Evolutionary conservation across 2,888 invertebrate genomes (phyloP), one percentile per base, ranked within the genome.

Genomic region (Oscheius myriophilus): DNA sequence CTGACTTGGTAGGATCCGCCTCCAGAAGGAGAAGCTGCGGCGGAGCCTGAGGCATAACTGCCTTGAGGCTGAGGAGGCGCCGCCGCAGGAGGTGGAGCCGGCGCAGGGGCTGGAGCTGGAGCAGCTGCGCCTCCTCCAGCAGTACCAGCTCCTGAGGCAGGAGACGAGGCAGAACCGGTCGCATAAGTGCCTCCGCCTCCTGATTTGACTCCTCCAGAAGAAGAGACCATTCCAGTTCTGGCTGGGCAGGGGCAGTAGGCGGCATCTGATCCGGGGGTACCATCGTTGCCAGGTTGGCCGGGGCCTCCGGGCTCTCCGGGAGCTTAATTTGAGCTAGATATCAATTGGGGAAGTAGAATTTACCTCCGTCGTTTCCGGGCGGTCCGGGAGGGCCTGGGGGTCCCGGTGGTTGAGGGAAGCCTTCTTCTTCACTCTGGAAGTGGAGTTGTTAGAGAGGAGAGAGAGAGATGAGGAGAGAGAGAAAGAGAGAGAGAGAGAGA

Each of bases 81-180:
- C 42, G 42, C 39, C 42, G 39, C 21, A 21, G 16, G 46, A 3
- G 45, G 12, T 26, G 57, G 42, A 39, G 58, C 58, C 41, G 53
- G 39, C 3, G 41, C 42, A 25, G 53, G 14, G 16, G n/a, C 49
- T n/a, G 59, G 6, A 4, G 59, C 6, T 4, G 59, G 26, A 45
- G 59, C 23, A 45, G 43, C 3, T 59, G 69, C 73, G 39, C 71
- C 70, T 18, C 49, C 55, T 53, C 51, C 69, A 18, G 45, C 55
- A 46, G 59, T 3, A 45, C 14, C 41, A 7, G 33, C 41, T 33
- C 55, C 51, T 51, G 51, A 51, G 11, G 51, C 11, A 51, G 11
- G 18, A 18, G 9, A 9, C 11, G 51, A 51, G 51, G 46, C 46
- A n/a, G 46, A 18, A 46, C 26, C 58, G 12, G 42, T 7, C 9